phyloP scores from a whole-genome alignment of 2,797 vertebrate genomes.

The Gobio occitaniae region DNA sequence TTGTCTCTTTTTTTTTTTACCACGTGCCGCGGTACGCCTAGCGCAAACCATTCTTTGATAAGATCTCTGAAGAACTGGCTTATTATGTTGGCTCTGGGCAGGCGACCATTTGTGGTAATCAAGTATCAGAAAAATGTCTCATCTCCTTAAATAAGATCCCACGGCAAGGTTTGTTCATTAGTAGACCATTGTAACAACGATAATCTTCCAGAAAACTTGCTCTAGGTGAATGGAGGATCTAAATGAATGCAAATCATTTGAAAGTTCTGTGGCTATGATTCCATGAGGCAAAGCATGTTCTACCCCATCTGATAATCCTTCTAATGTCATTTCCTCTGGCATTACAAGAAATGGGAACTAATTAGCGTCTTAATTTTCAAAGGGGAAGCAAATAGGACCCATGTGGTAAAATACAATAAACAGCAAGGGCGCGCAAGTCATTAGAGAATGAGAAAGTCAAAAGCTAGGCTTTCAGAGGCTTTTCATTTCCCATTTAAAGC shows the following conservation, averaged over 20 bases:
- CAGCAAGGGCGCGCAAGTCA: slow-evolving; percentile 39
- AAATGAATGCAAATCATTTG: slow-evolving; percentile 48
- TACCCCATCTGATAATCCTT: slow-evolving; percentile 50
- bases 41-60: slow-evolving; percentile 7
- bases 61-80: slow-evolving; percentile 27
- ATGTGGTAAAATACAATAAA: slow-evolving; percentile 56
- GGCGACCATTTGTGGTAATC: slow-evolving; percentile 30
- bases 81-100: slow-evolving; percentile 24
- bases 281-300: slow-evolving; percentile 52
- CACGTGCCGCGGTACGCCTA: not conserved
- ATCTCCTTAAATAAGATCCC: slow-evolving; percentile 42
- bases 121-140: slow-evolving; percentile 43
- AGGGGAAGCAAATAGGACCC: slow-evolving; percentile 50
- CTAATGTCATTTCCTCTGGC: slow-evolving; percentile 60
- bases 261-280: slow-evolving; percentile 34
- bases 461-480: slow-evolving; percentile 21
- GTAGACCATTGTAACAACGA: slow-evolving; percentile 27
- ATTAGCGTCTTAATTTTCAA: slow-evolving; percentile 58
- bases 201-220: slow-evolving; percentile 47
- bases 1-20: not conserved
- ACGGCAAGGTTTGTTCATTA: slow-evolving; percentile 50
- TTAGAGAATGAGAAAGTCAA: slow-evolving; percentile 41
- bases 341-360: slow-evolving; percentile 56
- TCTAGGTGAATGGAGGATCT: slow-evolving; percentile 35
- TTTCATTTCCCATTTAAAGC: slow-evolving; percentile 27